Evolutionary conservation across 1,140 invertebrate species (phyloP).

Genomic region (Papilio xuthus): DNA sequence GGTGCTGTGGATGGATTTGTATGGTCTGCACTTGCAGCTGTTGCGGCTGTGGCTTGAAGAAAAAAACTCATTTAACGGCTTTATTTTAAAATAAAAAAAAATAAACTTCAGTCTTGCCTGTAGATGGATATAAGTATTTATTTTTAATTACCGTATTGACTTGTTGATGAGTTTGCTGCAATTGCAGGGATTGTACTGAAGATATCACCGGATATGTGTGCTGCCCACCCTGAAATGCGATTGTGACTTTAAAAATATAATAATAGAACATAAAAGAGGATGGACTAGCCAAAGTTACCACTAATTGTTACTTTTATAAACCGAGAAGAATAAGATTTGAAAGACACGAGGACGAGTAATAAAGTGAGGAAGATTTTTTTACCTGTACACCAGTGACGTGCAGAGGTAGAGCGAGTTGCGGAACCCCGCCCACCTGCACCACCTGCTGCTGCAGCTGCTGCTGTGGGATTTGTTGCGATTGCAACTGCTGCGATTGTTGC

Average conservation of each 20-base stretch:
- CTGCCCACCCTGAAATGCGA: slow-evolving; percentile 52
- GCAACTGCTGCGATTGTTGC: slow-evolving; percentile 60
- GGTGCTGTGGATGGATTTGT: slow-evolving; percentile 78
- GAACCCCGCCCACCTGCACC: slow-evolving; percentile 71
- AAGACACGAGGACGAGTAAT: not conserved
- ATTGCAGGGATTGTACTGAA: slow-evolving; percentile 69
- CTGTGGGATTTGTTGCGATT: slow-evolving; percentile 61
- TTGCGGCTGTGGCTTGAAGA: slow-evolving; percentile 71
- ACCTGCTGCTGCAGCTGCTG: slow-evolving; percentile 69
- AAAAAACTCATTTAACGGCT: slow-evolving; percentile 13
- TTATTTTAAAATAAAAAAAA: slow-evolving; percentile 8
- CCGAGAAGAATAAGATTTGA: too few species aligned
- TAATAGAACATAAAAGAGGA: not conserved
- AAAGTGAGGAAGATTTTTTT: not conserved
- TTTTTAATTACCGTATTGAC: slow-evolving; percentile 60
- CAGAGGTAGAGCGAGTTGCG: slow-evolving; percentile 74
- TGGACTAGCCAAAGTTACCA: too few species aligned
- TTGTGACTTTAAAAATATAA: slow-evolving; percentile 1
- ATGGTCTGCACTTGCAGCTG: slow-evolving; percentile 79
- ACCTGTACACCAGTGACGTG: slow-evolving; percentile 66
- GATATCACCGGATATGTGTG: slow-evolving; percentile 73
- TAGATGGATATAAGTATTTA: not conserved
- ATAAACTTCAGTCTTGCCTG: not conserved
- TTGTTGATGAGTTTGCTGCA: slow-evolving; percentile 72
- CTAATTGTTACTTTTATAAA: too few species aligned